These are phyloP conservation scores for Gymnocypris eckloni DNA, from an alignment of 2,797 vertebrate species.

Conservation along the genomic window DNA sequence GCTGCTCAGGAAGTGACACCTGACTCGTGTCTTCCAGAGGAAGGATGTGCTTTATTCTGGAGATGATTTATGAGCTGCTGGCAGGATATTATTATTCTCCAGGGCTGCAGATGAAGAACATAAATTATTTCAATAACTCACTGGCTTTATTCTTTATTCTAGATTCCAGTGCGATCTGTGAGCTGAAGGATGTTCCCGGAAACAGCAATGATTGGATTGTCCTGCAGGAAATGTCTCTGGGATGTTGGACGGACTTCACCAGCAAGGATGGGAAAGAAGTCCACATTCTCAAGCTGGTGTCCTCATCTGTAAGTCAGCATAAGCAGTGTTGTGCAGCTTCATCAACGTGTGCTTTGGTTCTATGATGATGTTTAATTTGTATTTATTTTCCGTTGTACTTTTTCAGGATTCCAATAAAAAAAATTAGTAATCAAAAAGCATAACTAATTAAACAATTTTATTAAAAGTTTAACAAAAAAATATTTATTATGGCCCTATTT, in stretches of 20 bases:
- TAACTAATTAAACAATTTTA: background rate
- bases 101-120: slow-evolving; percentile 39
- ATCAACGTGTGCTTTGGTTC: background rate
- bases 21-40: slow-evolving; percentile 66
- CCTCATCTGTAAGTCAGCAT: slow-evolving; percentile 56
- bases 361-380: background rate
- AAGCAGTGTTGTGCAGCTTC: background rate
- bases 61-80: slow-evolving; percentile 65
- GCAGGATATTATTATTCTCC: slow-evolving; percentile 45
- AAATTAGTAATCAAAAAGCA: background rate
- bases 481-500: background rate
- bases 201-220: slow-evolving; percentile 57
- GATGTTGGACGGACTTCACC: slow-evolving; percentile 75
- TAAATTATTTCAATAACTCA: slow-evolving; percentile 36
- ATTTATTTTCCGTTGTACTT: background rate
- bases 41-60: slow-evolving; percentile 64
- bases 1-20: background rate
- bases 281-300: slow-evolving; percentile 75
- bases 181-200: slow-evolving; percentile 27
- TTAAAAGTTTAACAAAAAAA: background rate
- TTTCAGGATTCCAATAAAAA: background rate
- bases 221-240: slow-evolving; percentile 62
- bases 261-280: slow-evolving; percentile 67
- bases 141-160: background rate
- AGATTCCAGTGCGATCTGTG: slow-evolving; percentile 72